Percentiles rank a stretch among this genome's conserved stretches.
Conservation (phyloP, 2,888 invertebrate genomes). For the Nycteola revayana region DNA sequence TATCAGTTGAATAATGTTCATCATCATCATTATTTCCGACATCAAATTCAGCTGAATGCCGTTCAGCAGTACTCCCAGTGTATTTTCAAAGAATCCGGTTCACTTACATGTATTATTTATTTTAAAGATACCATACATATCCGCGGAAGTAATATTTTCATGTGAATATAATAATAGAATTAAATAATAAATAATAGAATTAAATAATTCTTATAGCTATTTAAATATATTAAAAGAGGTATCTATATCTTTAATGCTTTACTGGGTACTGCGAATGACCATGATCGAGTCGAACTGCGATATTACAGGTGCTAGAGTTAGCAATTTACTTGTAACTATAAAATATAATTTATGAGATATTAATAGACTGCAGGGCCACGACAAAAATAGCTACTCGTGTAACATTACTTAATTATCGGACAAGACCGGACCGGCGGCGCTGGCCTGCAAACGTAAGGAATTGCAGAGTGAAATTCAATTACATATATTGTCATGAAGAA, state of each 20-base stretch:
- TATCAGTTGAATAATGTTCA: too few species aligned
- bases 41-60: too few species aligned
- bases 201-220: too few species aligned
- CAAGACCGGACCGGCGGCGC: conserved; percentile 18
- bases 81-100: too few species aligned
- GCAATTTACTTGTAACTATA: conserved; percentile 60
- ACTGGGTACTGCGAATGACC: conserved; percentile 28
- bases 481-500: conserved; percentile 60
- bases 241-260: conserved; percentile 42
- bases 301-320: conserved; percentile 62
- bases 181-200: too few species aligned
- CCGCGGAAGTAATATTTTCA: too few species aligned
- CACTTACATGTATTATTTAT: too few species aligned
- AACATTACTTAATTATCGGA: conserved; percentile 53
- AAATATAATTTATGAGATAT: conserved; percentile 60
- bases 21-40: too few species aligned
- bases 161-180: too few species aligned
- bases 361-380: conserved; percentile 56
- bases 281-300: conserved; percentile 34
- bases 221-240: too few species aligned
- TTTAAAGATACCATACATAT: too few species aligned
- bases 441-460: conserved; percentile 39
- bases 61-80: too few species aligned
- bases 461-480: conserved; percentile 57
- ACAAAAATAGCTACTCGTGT: conserved; percentile 57